Evolutionary conservation across 2,888 invertebrate species (phyloP).

Genomic region (Bugula neritina): DNA sequence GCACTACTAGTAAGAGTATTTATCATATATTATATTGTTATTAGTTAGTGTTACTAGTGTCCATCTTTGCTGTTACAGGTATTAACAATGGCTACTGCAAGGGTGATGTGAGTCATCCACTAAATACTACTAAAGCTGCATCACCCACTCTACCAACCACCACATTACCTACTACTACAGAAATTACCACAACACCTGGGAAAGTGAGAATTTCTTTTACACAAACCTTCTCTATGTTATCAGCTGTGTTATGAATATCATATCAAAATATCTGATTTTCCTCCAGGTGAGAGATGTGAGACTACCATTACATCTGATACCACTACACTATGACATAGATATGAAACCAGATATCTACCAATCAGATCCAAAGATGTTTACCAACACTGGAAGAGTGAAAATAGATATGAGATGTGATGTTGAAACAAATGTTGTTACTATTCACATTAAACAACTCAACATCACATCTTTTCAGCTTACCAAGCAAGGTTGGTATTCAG

Average conservation of each 20-base stretch:
- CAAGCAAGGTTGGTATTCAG: neutral
- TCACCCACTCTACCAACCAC: neutral
- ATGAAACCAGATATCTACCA: slow-evolving; percentile 40
- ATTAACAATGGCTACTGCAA: neutral
- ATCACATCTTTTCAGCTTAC: slow-evolving; percentile 29
- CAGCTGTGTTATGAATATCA: no score
- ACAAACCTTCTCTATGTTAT: no score
- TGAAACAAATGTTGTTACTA: slow-evolving; percentile 34
- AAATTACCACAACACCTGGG: neutral
- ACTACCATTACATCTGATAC: slow-evolving; percentile 36
- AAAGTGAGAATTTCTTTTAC: neutral
- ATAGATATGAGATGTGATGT: slow-evolving; percentile 34
- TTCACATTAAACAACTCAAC: slow-evolving; percentile 37
- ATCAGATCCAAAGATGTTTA: slow-evolving; percentile 36
- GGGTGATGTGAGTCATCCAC: neutral
- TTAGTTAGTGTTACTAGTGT: no score
- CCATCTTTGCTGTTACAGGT: neutral
- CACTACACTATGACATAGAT: slow-evolving; percentile 38
- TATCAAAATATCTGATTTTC: no score
- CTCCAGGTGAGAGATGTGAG: slow-evolving; percentile 35
- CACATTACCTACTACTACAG: neutral
- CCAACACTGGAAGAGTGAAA: slow-evolving; percentile 37
- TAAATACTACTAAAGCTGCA: neutral
- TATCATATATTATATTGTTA: no score
- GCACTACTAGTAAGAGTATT: neutral